Percentiles rank a stretch among this genome's conserved stretches.
Evolutionary conservation across 2,888 invertebrate genomes (phyloP).

Genomic region (Diaperis boleti): DNA sequence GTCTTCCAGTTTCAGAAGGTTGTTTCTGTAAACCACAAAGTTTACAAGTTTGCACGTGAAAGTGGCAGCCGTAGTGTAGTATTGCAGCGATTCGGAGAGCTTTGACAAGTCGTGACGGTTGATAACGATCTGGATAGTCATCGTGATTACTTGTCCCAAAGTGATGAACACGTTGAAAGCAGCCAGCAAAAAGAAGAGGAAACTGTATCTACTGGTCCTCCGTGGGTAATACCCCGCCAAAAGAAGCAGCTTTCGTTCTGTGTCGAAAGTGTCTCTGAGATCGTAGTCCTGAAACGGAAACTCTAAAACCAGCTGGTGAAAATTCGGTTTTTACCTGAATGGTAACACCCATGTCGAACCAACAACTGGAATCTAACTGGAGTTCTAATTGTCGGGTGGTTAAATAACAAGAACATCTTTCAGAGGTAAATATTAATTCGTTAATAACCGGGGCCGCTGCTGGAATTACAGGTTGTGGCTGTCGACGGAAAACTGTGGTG

Average conservation of each 20-base stretch:
- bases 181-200: not conserved
- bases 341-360: too few species aligned
- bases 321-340: too few species aligned
- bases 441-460: too few species aligned
- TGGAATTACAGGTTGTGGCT: too few species aligned
- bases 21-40: constrained; percentile 36
- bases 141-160: constrained; percentile 16
- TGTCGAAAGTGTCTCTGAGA: constrained; percentile 16
- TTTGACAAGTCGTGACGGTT: constrained; percentile 38
- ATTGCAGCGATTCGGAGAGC: constrained; percentile 44
- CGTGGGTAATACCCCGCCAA: constrained; percentile 35
- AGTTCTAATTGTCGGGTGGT: too few species aligned
- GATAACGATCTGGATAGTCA: constrained; percentile 11
- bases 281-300: constrained; percentile 19
- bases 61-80: constrained; percentile 45
- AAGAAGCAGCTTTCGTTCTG: constrained; percentile 30
- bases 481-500: too few species aligned
- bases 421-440: too few species aligned
- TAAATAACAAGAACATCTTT: too few species aligned
- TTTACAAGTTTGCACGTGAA: constrained; percentile 45
- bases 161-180: not conserved
- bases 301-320: too few species aligned
- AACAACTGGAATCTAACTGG: too few species aligned
- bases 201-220: constrained; percentile 1
- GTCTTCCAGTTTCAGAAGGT: constrained; percentile 25